A percentile compares a stretch with the other conserved stretches of the same genome.
Evolutionary conservation across 2,797 vertebrate species (phyloP).

Genomic region (Manis pentadactyla): DNA sequence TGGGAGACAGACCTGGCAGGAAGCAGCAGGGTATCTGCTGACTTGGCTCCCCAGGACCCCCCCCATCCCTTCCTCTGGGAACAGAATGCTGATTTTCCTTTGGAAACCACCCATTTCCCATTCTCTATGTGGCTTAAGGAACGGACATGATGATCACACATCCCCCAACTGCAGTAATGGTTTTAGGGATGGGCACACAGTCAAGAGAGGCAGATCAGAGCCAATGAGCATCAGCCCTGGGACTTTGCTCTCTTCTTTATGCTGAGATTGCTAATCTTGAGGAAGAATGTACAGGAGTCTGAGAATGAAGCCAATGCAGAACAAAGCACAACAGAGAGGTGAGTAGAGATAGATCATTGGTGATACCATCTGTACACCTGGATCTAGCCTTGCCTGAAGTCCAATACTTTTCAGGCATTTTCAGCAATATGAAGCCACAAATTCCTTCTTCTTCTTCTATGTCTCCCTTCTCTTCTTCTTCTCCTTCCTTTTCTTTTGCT

Average conservation of each 20-base stretch:
- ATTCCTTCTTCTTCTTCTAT: background rate
- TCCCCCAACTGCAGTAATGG: background rate
- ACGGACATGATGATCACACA: background rate
- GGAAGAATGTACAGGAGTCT: background rate
- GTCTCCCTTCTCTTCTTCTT: no score
- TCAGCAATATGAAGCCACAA: background rate
- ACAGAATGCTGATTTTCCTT: background rate
- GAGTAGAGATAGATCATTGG: background rate
- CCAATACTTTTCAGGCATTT: background rate
- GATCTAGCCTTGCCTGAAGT: constrained; percentile 7
- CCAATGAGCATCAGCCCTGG: background rate
- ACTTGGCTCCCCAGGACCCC: background rate
- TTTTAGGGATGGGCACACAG: background rate
- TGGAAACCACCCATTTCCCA: background rate
- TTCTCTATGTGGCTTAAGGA: background rate
- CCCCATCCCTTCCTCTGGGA: background rate
- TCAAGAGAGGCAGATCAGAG: background rate
- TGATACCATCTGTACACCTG: background rate
- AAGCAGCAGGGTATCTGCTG: background rate
- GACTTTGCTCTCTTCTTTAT: background rate
- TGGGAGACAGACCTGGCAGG: background rate
- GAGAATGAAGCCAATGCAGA: background rate
- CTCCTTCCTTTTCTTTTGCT: background rate
- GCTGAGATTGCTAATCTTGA: background rate
- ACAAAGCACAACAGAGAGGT: background rate